Evolutionary conservation across 2,113 vertebrate species (phyloP).

Genomic region (Microtus ochrogaster): DNA sequence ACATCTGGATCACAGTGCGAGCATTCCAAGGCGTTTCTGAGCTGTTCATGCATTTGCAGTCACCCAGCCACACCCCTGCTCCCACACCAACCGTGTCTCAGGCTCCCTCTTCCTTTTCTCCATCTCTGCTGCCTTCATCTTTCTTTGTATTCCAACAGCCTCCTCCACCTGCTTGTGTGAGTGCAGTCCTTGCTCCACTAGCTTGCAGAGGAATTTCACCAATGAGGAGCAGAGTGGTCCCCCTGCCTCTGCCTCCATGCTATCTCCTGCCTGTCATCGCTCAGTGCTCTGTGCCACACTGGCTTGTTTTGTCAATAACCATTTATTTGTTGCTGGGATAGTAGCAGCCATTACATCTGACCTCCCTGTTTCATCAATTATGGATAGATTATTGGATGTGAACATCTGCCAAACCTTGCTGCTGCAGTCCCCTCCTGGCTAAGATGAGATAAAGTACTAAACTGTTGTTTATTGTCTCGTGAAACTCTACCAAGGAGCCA

Average conservation of each 20-base stretch:
- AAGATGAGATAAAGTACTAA: conserved; percentile 99
- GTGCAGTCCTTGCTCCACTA: conserved; percentile 58
- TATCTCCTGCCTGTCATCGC: conserved; percentile 87
- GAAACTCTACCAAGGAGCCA: conserved; percentile 95
- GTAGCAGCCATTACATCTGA: conserved; percentile 99
- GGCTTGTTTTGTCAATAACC: conserved; percentile 99
- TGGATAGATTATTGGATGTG: conserved; percentile 99
- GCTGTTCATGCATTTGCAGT: conserved; percentile 86
- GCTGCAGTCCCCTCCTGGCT: conserved; percentile 97
- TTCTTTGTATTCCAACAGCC: conserved; percentile 65
- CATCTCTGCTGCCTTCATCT: conserved; percentile 64
- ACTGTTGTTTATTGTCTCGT: conserved; percentile 99
- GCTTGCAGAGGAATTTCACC: conserved; percentile 76
- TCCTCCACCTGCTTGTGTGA: conserved; percentile 76
- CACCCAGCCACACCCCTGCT: conserved; percentile 82
- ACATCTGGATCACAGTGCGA: conserved; percentile 86
- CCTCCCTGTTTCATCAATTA: conserved; percentile 99
- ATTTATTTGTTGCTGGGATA: conserved; percentile 99
- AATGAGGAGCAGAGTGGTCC: conserved; percentile 73
- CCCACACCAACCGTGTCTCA: conserved; percentile 38
- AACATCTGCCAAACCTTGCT: conserved; percentile 98
- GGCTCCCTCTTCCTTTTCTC: conserved; percentile 62
- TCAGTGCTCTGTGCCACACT: conserved; percentile 90
- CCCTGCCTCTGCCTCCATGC: conserved; percentile 77
- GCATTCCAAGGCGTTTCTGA: conserved; percentile 76